Conservation (phyloP, 2,797 vertebrate species). For the Morus bassanus region DNA sequence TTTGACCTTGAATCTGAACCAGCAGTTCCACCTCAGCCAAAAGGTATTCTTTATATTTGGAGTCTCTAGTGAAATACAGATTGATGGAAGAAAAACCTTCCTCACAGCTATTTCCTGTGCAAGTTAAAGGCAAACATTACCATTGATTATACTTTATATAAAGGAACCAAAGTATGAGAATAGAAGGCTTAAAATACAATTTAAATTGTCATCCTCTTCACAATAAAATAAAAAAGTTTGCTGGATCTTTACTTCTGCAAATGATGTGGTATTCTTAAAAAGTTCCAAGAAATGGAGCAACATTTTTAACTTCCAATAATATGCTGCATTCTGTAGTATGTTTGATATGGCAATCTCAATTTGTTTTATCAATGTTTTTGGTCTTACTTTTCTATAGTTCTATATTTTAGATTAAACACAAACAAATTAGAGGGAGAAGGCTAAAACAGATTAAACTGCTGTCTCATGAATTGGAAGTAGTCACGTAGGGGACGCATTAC, state of each 20-base stretch:
- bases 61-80: slow-evolving; percentile 18
- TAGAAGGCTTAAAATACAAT: not conserved
- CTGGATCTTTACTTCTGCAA: not conserved
- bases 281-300: not conserved
- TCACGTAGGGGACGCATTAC: not conserved
- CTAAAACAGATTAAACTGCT: not conserved
- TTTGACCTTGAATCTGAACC: slow-evolving; percentile 29
- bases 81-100: not conserved
- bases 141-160: not conserved
- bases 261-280: not conserved
- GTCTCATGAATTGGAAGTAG: not conserved
- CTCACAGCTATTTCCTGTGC: slow-evolving; percentile 32
- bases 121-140: not conserved
- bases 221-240: not conserved
- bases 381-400: not conserved
- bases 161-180: not conserved
- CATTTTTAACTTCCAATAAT: not conserved
- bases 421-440: not conserved
- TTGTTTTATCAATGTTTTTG: not conserved
- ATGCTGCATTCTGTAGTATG: not conserved
- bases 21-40: slow-evolving; percentile 15
- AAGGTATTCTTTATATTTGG: slow-evolving; percentile 29
- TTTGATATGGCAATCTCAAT: not conserved
- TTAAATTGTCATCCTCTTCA: not conserved
- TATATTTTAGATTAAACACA: not conserved